Evolutionary conservation across 1,140 invertebrate species (phyloP), one percentile per base, ranked within the genome.

Genomic region (Lucilia sericata): DNA sequence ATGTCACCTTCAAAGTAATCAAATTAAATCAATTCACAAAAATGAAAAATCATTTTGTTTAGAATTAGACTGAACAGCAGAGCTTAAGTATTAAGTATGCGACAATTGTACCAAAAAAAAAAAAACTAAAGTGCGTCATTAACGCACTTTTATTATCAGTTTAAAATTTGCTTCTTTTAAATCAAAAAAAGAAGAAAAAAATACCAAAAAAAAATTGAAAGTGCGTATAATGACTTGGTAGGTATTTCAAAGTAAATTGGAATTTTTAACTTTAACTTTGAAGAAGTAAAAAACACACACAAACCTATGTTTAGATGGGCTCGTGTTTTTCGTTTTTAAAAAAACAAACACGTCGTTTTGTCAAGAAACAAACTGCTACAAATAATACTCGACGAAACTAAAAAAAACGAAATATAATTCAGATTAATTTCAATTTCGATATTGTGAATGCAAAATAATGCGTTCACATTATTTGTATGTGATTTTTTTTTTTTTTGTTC

Each of bases 401-500:
- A n/a, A 36, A 36, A 36, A 36, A 36, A 36, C 36, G 36, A 36
- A 36, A 36, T 36, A 60, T 60, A 70, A 70, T 21, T 21, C 60
- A 70, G 60, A 21, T 70, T 70, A 70, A 70, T 36, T 36, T 36
- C 36, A 65, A 65, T 51, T 51, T 51, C 49, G 21, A 70, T 70
- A 70, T 70, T 60, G 19, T 70, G 60, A 70, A 70, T 70, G 60
- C 60, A 70, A 70, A 70, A 21, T 70, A 70, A 70, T 70, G 60
- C 60, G 60, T 70, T 70, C 60, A 70, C 60, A 70, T 70, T 70
- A n/a, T 70, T 12, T 65, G 7, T 70, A 7, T 70, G 7, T 60
- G 51, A 14, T 60, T 17, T 14, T 36, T 36, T 36, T 4, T 60
- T 60, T 60, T 60, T 60, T n/a, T n/a, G n/a, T n/a, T n/a, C n/a